These are phyloP conservation scores for Tinea semifulvella DNA, from an alignment of 2,888 invertebrate genomes.

Conservation along the genomic window DNA sequence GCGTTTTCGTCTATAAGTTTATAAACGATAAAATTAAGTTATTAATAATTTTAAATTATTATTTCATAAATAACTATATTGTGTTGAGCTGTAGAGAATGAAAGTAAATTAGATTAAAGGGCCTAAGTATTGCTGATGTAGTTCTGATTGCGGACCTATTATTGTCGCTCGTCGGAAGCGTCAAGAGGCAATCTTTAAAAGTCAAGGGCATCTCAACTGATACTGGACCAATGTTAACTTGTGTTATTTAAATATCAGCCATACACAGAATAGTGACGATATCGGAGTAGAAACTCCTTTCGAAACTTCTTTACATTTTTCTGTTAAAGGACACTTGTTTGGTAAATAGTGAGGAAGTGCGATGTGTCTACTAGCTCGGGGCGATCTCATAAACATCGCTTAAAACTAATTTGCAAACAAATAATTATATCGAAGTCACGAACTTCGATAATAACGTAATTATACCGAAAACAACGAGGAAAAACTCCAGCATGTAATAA, in stretches of 20 bases:
- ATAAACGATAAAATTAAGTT: too few relatives aligned
- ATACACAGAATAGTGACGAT: conserved; percentile 35
- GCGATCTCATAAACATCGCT: conserved; percentile 3
- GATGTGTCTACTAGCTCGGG: conserved; percentile 8
- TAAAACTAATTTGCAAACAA: conserved; percentile 9
- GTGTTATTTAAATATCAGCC: conserved; percentile 63
- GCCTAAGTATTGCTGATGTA: not conserved
- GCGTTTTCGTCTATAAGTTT: too few relatives aligned
- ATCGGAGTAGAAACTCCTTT: conserved; percentile 41
- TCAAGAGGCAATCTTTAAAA: conserved; percentile 49
- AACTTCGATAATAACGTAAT: conserved; percentile 7
- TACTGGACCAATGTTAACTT: conserved; percentile 63
- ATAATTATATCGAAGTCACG: conserved; percentile 11
- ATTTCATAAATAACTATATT: too few relatives aligned
- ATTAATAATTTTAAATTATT: too few relatives aligned
- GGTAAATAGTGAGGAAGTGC: conserved; percentile 19
- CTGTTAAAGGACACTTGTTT: conserved; percentile 36
- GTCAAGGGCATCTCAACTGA: conserved; percentile 53
- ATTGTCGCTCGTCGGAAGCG: conserved; percentile 57
- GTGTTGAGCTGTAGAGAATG: too few relatives aligned
- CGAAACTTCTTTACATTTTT: conserved; percentile 47
- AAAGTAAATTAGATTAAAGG: conserved; percentile 8
- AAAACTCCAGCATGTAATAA: not conserved
- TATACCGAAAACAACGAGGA: conserved; percentile 8
- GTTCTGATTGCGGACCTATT: conserved; percentile 28